Conservation (phyloP, 2,888 invertebrate species). For the Xestia c-nigrum region DNA sequence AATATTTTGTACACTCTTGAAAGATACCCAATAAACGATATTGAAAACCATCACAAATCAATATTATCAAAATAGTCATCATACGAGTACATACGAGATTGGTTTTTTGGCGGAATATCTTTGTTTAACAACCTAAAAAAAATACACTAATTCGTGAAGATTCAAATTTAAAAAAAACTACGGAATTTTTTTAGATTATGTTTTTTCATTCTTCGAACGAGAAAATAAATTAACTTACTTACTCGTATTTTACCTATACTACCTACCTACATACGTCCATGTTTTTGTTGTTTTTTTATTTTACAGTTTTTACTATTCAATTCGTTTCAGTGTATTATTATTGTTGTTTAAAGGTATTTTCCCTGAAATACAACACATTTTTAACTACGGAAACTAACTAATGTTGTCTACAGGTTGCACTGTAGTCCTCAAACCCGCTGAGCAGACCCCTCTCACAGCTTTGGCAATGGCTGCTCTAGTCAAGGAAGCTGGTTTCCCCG, state of each 20-base stretch:
- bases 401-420: constrained; percentile 91
- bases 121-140: neutral
- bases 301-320: too few species aligned
- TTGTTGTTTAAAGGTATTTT: too few species aligned
- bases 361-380: too few species aligned
- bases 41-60: too few species aligned
- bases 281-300: too few species aligned
- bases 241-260: too few species aligned
- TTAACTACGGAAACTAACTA: neutral
- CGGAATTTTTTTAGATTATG: too few species aligned
- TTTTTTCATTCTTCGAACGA: too few species aligned
- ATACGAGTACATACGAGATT: neutral
- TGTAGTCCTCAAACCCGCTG: constrained; percentile 97
- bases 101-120: neutral
- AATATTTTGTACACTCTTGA: neutral
- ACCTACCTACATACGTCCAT: too few species aligned
- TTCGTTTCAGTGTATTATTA: too few species aligned
- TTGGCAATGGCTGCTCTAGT: constrained; percentile 95
- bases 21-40: neutral
- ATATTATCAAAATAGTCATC: neutral
- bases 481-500: constrained; percentile 97
- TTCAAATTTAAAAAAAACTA: neutral
- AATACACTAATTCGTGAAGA: neutral
- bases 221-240: too few species aligned
- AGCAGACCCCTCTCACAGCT: constrained; percentile 98